Percentiles rank a stretch among this genome's conserved stretches.
These are phyloP conservation scores for Sarcophaga bullata DNA, from an alignment of 1,140 invertebrate genomes.

Conservation along the genomic window DNA sequence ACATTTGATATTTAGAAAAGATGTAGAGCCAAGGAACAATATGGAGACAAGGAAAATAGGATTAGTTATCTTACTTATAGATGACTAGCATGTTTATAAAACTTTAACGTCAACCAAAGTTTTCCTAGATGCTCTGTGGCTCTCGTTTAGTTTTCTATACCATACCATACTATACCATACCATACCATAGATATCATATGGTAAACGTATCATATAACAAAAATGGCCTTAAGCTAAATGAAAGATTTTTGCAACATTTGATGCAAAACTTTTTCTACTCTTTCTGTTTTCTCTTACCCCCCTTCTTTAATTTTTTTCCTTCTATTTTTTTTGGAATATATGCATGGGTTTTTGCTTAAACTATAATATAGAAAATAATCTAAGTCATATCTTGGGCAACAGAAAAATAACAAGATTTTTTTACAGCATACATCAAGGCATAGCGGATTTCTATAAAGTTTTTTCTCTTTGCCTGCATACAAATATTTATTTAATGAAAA, in stretches of 20 bases:
- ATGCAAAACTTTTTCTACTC: neutral
- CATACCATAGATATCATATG: neutral
- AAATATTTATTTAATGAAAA: no score
- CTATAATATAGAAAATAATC: neutral
- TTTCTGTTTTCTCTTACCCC: neutral
- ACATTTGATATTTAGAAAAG: neutral
- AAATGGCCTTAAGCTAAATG: neutral
- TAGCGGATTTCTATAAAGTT: no score
- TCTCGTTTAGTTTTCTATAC: no score
- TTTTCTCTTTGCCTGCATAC: no score
- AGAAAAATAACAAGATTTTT: slow-evolving; percentile 14
- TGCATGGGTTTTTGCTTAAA: no score
- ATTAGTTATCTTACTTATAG: slow-evolving; percentile 1
- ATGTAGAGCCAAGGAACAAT: no score
- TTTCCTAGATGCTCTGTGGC: neutral
- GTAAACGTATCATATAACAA: neutral
- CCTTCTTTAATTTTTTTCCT: no score
- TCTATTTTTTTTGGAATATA: no score
- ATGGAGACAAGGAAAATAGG: slow-evolving; percentile 11
- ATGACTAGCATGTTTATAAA: slow-evolving; percentile 3
- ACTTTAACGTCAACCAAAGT: slow-evolving; percentile 21
- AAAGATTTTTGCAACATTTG: slow-evolving; percentile 24
- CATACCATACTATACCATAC: neutral
- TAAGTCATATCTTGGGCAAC: neutral
- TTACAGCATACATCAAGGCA: neutral